Evolutionary conservation across 1,140 invertebrate genomes (phyloP), one percentile per base, ranked within the genome.

Genomic region (Drosophila subobscura): DNA sequence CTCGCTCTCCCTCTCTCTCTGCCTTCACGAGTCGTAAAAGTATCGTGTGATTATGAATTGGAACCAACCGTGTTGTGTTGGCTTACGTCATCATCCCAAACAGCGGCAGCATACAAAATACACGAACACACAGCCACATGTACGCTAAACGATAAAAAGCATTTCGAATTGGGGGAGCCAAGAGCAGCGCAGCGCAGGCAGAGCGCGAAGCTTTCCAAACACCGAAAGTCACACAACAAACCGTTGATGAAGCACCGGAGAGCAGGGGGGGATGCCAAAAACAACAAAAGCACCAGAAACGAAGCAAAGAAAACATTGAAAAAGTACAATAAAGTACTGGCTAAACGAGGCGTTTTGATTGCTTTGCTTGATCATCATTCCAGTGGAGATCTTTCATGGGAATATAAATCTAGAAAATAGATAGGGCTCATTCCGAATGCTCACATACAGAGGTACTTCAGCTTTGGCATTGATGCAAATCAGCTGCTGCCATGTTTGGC

Each of bases 11-110:
- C 33, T 37, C 33, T 33, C 33, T 10, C 8, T 37, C 20, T 46
- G 42, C 25, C 42, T 27, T 14, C 10, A 37, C 10, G 58, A 61
- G 42, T 77, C 75, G 59, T 66, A 61, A 78, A 76, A 79, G 74
- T 86, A 64, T 81, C 78, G 83, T 85, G 83, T 85, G 81, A 88
- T 85, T 88, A 85, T 88, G 83, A 85, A 77, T 80, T 80, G 68
- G 59, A 85, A 85, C 72, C 65, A 54, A 81, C 76, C 71, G 64
- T 55, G 75, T 49, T 37, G 45, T 37, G 29, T 66, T 58, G 76
- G 74, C 77, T 86, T 86, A 88, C 83, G 81, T 86, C 83, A 85
- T 88, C 83, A 74, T 78, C 51, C 64, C 73, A 79, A 68, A 77
- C 72, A 60, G 29, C 56, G 57, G 53, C 75, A 66, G 70, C 74